These are phyloP conservation scores for Euclidia mi DNA, from an alignment of 2,888 invertebrate species.

Conservation along the genomic window DNA sequence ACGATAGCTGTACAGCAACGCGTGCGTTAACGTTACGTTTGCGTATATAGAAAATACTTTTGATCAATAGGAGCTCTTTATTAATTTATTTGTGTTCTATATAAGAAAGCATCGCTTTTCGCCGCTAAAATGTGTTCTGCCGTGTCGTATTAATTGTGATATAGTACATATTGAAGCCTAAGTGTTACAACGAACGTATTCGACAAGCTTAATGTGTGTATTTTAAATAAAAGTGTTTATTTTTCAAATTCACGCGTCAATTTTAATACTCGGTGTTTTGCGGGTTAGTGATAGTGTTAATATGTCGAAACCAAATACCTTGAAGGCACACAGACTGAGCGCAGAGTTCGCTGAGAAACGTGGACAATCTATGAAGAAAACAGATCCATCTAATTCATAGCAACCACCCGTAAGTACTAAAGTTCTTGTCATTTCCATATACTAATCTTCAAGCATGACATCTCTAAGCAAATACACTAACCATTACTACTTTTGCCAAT, in stretches of 20 bases:
- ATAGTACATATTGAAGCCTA: constrained; percentile 63
- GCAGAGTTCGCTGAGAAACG: constrained; percentile 87
- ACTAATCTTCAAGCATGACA: too few relatives aligned
- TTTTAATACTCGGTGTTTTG: constrained; percentile 43
- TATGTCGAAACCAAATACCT: constrained; percentile 86
- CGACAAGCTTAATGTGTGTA: constrained; percentile 63
- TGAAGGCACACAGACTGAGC: constrained; percentile 87
- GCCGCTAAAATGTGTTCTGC: constrained; percentile 65
- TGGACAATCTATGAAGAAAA: constrained; percentile 79
- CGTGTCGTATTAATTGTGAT: constrained; percentile 65
- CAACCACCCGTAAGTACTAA: constrained; percentile 85
- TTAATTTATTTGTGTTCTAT: constrained; percentile 87
- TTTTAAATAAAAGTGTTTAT: constrained; percentile 60
- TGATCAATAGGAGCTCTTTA: constrained; percentile 86
- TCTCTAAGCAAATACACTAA: constrained; percentile 15
- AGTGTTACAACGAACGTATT: constrained; percentile 72
- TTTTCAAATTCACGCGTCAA: constrained; percentile 57
- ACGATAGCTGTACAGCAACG: constrained; percentile 34
- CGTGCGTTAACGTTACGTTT: constrained; percentile 43
- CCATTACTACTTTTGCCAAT: neutral
- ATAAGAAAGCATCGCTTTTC: constrained; percentile 71
- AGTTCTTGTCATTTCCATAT: constrained; percentile 39
- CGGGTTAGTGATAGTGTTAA: constrained; percentile 68
- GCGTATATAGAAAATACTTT: constrained; percentile 67
- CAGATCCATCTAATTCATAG: constrained; percentile 84